These are phyloP conservation scores for Eurois occulta DNA, from an alignment of 2,888 invertebrate species.

Conservation along the genomic window DNA sequence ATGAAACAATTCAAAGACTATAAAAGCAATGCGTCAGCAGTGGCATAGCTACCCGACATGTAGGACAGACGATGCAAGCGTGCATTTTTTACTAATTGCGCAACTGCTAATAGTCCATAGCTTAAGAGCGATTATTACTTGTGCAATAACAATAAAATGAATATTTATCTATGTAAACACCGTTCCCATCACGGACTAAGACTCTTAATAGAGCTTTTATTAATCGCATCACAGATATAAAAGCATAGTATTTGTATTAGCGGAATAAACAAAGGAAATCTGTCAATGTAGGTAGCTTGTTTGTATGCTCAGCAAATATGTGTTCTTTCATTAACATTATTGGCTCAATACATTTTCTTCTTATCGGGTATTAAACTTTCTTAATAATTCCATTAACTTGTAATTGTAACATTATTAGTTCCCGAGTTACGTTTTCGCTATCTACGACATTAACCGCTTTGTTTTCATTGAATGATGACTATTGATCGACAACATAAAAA, in stretches of 20 bases:
- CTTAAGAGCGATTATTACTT: conserved; percentile 47
- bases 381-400: conserved; percentile 30
- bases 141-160: conserved; percentile 44
- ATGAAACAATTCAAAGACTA: neutral
- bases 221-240: conserved; percentile 25
- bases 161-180: conserved; percentile 18
- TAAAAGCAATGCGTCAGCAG: conserved; percentile 36
- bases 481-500: conserved; percentile 19
- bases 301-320: conserved; percentile 38
- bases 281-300: conserved; percentile 7
- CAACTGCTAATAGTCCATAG: conserved; percentile 42
- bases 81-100: conserved; percentile 56
- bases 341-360: conserved; percentile 31
- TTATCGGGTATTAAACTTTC: conserved; percentile 37
- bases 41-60: conserved; percentile 21
- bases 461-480: conserved; percentile 22
- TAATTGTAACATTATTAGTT: conserved; percentile 31
- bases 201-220: conserved; percentile 8
- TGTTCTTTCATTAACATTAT: conserved; percentile 33
- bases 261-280: conserved; percentile 34
- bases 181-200: conserved; percentile 8
- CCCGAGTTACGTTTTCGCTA: conserved; percentile 5
- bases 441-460: neutral
- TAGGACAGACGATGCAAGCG: conserved; percentile 38
- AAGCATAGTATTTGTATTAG: conserved; percentile 31